phyloP scores from a whole-genome alignment of 2,888 invertebrate species.

The Eristalis intricaria region DNA sequence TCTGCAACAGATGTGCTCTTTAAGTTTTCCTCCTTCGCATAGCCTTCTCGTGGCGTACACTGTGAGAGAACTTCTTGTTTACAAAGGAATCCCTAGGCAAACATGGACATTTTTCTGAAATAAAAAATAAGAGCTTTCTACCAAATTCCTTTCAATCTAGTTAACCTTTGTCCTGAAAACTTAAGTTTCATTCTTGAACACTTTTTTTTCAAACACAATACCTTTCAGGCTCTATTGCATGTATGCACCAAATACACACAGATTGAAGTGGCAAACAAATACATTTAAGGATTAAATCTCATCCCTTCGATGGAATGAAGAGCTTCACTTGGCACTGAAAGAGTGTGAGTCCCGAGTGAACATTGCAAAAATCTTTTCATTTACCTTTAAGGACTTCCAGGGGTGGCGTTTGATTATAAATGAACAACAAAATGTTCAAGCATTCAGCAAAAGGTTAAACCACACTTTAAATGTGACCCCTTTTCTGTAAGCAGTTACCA shows the following conservation, averaged over 20 bases:
- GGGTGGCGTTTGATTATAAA: conserved; percentile 54
- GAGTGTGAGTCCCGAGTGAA: conserved; percentile 3
- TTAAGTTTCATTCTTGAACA: background rate
- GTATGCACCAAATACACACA: background rate
- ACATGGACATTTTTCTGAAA: too few species aligned
- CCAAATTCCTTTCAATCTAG: background rate
- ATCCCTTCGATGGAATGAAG: background rate
- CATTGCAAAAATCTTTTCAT: conserved; percentile 10
- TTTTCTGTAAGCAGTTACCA: conserved; percentile 28
- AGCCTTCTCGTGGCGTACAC: too few species aligned
- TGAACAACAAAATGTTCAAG: conserved; percentile 36
- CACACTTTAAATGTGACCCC: conserved; percentile 71
- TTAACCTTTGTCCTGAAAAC: background rate
- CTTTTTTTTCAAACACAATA: background rate
- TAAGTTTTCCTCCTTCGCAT: too few species aligned
- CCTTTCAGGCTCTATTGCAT: background rate
- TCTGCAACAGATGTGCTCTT: too few species aligned
- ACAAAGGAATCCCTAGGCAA: too few species aligned
- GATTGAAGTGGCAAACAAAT: background rate
- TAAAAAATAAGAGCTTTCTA: too few species aligned
- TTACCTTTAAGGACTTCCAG: conserved; percentile 54
- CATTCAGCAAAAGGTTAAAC: conserved; percentile 61
- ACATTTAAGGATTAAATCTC: background rate
- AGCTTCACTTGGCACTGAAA: background rate
- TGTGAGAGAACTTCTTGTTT: too few species aligned